Conservation (phyloP, 2,888 invertebrate genomes). For the Erynnis tages region DNA sequence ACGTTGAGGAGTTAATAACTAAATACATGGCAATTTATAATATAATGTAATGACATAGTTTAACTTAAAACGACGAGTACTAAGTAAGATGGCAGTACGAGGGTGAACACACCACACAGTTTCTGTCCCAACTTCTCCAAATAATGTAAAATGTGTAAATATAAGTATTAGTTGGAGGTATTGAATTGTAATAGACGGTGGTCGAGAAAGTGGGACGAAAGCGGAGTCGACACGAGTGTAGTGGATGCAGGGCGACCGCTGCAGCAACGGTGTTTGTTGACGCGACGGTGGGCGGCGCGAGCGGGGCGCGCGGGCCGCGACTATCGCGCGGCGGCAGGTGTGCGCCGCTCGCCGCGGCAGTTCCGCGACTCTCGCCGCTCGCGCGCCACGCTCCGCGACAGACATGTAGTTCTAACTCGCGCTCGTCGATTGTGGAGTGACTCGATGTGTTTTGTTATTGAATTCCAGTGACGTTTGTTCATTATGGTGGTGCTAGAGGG, state of each 20-base stretch:
- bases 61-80: too few relatives aligned
- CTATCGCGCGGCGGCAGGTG: conserved; percentile 52
- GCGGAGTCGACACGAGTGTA: conserved; percentile 55
- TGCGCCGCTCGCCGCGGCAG: conserved; percentile 61
- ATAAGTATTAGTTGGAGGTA: conserved; percentile 1
- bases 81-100: too few relatives aligned
- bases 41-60: too few relatives aligned
- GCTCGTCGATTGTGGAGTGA: conserved; percentile 55
- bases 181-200: conserved; percentile 33
- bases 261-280: conserved; percentile 76
- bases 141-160: too few relatives aligned
- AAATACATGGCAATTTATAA: too few relatives aligned
- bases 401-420: conserved; percentile 67
- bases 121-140: too few relatives aligned
- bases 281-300: conserved; percentile 62
- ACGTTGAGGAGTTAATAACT: too few relatives aligned
- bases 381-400: conserved; percentile 57
- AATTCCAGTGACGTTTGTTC: conserved; percentile 48
- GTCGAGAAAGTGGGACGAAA: conserved; percentile 64
- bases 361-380: conserved; percentile 70
- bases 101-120: too few relatives aligned
- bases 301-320: conserved; percentile 47
- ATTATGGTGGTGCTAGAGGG: conserved; percentile 78
- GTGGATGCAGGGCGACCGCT: conserved; percentile 68
- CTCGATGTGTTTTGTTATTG: conserved; percentile 51